Evolutionary conservation across 2,113 vertebrate genomes (phyloP), one percentile per base, ranked within the genome.

Genomic region (Taxidea taxus): DNA sequence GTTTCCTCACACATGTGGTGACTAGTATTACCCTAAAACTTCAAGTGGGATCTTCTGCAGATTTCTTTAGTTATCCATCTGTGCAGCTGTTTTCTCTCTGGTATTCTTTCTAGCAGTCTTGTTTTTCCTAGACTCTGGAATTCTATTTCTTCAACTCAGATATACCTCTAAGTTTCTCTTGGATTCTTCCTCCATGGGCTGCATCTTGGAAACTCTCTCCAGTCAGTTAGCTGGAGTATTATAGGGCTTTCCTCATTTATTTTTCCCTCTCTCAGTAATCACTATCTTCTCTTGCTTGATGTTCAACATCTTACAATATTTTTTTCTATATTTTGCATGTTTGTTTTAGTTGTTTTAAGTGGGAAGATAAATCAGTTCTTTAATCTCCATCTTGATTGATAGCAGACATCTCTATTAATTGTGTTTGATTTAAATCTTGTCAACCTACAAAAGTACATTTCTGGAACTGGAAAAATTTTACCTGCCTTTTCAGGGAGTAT

Each of bases 381-480:
- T 78, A 90, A 78, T 93, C 23, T n/a, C 16, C 72, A 18, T 91
- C 37, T 16, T 88, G 91, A 64, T 18, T 44, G 54, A 62, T 37
- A 89, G 68, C 42, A 87, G 60, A 90, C 80, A 92, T 75, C n/a
- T 87, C 87, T 66, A 1, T 74, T 84, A 74, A 75, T 64, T 9
- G 6, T 82, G 37, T 83, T 60, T 84, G 54, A 78, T 90, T 91
- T 94, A 91, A 94, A 93, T 20, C 34, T 68, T 95, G 34, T 49
- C 58, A 87, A 47, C 34, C 29, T 75, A 56, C 13, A 37, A 77
- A 70, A 93, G 15, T 64, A 56, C 10, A 51, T 78, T 93, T 97
- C 34, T 42, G 60, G 60, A 95, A 88, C 10, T 75, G 39, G 37
- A 83, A 84, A 93, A 62, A 7, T 96, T 97, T 94, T 34, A 64